Percentiles rank a stretch among this genome's conserved stretches.
Conservation (phyloP, 2,888 invertebrate genomes). For the Polydrusus tereticollis region DNA sequence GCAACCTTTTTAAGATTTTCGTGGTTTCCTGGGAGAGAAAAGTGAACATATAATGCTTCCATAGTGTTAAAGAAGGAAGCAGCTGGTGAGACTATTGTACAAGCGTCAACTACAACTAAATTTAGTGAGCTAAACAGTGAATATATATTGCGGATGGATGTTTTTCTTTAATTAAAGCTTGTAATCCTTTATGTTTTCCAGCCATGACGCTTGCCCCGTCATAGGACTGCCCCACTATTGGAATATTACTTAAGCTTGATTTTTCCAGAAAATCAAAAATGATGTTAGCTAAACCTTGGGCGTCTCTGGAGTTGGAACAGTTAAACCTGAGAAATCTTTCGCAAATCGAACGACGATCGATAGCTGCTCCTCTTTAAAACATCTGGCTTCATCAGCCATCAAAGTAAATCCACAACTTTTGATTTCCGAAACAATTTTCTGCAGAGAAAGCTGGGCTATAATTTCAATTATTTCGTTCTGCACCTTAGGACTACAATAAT, state of each 20-base stretch:
- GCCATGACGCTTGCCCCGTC: constrained; percentile 50
- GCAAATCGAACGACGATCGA: constrained; percentile 31
- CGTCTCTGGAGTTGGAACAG: constrained; percentile 11
- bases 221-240: constrained; percentile 48
- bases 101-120: constrained; percentile 24
- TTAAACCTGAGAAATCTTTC: constrained; percentile 34
- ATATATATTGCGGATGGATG: not conserved
- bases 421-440: not conserved
- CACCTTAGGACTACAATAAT: constrained; percentile 22
- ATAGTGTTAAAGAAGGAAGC: constrained; percentile 40
- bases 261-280: not conserved
- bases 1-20: constrained; percentile 30
- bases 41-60: constrained; percentile 46
- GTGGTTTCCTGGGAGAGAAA: constrained; percentile 44
- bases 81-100: constrained; percentile 26
- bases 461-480: constrained; percentile 1
- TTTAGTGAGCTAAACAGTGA: constrained; percentile 31
- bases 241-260: constrained; percentile 6
- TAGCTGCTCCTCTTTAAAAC: constrained; percentile 35
- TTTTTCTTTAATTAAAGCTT: not conserved
- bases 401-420: constrained; percentile 27
- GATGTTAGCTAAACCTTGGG: not conserved
- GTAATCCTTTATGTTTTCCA: not conserved
- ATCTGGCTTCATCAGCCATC: constrained; percentile 38
- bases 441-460: not conserved